Base-by-base conservation (phyloP, 2,888 invertebrate genomes). In the Drosophila falleni region DNA sequence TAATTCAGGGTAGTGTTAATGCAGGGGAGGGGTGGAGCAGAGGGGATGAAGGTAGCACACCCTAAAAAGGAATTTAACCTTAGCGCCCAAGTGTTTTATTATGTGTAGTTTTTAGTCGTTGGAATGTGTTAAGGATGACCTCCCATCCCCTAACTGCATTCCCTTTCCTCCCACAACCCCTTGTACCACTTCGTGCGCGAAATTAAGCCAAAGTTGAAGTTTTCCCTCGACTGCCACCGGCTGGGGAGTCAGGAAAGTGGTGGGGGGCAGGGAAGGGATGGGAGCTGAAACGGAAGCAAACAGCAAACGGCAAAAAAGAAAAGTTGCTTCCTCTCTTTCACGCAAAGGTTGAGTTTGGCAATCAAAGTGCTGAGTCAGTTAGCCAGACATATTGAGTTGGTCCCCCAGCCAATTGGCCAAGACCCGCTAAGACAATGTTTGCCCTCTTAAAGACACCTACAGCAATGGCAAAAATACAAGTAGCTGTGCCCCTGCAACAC, bases 291-390 rank as follows among this genome's bases (percentile, higher is more conserved):
- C 88, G 83, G 89, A 87, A 87, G 89, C 72, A 67, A 81, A 8
- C 29, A 8, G 29, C 29, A 29, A 83, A 73, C 69, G 70, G 76
- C 64, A 77, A 67, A 35, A 66, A 77, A 80, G 74, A 73, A 89
- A 83, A 89, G 87, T 78, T 77, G 67, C 89, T 83, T 78, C 86
- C 89, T 71, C 74, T 61, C 80, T 60, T 63, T 51, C 59, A 62
- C 78, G 59, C 55, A 53, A 47, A 31, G 31, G 68, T 60, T 44
- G 71, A 51, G 71, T 66, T 66, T 71, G 81, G 89, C 89, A 87
- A 87, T 87, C 90, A 87, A 87, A 87, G 87, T 75, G 90, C 86
- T 89, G 86, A 87, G 74, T 90, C 90, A 87, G 90, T 89, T 87
- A 87, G 86, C 72, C 84, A 90, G 86, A 87, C 87, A 89, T 89